Evolutionary conservation across 2,797 vertebrate genomes (phyloP).

Genomic region (Acipenser ruthenus): DNA sequence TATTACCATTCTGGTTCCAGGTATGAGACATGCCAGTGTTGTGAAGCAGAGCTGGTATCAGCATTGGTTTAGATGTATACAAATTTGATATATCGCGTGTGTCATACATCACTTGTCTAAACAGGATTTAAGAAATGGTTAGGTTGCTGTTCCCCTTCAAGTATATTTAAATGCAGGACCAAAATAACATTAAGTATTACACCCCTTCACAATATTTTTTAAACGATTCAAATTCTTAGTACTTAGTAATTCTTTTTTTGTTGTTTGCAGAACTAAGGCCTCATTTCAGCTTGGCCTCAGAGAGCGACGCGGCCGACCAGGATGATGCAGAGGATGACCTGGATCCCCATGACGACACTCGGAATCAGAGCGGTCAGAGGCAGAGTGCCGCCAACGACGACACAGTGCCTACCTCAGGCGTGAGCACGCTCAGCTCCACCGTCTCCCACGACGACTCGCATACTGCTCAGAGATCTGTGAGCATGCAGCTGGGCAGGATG

Average conservation of each 20-base stretch:
- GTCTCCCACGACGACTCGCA: constrained; percentile 80
- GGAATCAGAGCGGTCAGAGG: constrained; percentile 54
- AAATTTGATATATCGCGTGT: no score
- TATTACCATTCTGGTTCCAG: constrained; percentile 95
- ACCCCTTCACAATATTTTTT: neutral
- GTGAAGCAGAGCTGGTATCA: no score
- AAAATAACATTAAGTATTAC: neutral
- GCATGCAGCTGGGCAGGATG: constrained; percentile 83
- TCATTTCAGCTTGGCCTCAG: constrained; percentile 91
- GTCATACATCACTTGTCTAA: no score
- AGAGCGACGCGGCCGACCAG: constrained; percentile 86
- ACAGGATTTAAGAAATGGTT: neutral
- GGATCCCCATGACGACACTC: constrained; percentile 47
- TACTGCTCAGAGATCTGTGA: constrained; percentile 72
- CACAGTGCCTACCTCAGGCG: constrained; percentile 84
- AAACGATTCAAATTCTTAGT: neutral
- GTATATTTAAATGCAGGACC: no score
- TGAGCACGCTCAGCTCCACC: constrained; percentile 95
- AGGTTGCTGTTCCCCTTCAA: neutral
- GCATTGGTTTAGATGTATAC: no score
- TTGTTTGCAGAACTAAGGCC: constrained; percentile 75
- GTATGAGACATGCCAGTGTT: constrained; percentile 45
- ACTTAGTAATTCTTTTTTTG: neutral
- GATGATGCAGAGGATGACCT: constrained; percentile 78
- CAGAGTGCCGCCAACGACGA: constrained; percentile 70